Evolutionary conservation across 1,140 invertebrate genomes (phyloP), one percentile per base, ranked within the genome.

Genomic region (Calycopis cecrops): DNA sequence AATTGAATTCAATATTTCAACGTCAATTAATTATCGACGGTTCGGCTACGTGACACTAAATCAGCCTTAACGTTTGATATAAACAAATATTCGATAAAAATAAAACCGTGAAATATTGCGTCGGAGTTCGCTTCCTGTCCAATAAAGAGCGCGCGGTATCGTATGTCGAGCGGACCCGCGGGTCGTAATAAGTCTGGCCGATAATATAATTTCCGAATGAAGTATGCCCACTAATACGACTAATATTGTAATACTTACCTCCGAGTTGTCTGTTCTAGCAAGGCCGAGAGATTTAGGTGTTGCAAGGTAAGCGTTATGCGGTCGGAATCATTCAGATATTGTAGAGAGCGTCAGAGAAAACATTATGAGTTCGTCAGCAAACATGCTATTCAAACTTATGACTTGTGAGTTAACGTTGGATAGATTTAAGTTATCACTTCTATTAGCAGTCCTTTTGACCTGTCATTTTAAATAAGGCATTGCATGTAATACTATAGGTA

Each of bases 111-210:
- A 79, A 76, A 85, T 83, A 74, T 70, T 73, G 78, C 60, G 77
- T 78, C 79, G 80, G 79, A 79, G 75, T 84, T 83, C 83, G 80
- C 80, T 84, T 86, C 80, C 80, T 83, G 78, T 83, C 80, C 67
- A 86, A 84, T 82, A 85, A 85, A 85, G 82, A 76, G 67, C 63
- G 71, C 61, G 65, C 62, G 52, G 69, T 79, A 74, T 79, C 81
- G 71, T 76, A 74, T 81, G 71, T 74, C 73, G 67, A 52, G 73
- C 73, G 71, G 67, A 72, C 67, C 71, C 70, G 78, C 78, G 75
- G 79, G 75, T 73, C 79, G 77, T 76, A 79, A 84, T 82, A 84
- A 84, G 73, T 84, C 73, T 77, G 71, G 77, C 71, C 72, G 79
- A 86, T 85, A 84, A 82, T 84, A 86, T 86, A 81, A 84, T 84